Conservation (phyloP, 2,113 vertebrate genomes). For the Cyanoramphus novaezelandiae region DNA sequence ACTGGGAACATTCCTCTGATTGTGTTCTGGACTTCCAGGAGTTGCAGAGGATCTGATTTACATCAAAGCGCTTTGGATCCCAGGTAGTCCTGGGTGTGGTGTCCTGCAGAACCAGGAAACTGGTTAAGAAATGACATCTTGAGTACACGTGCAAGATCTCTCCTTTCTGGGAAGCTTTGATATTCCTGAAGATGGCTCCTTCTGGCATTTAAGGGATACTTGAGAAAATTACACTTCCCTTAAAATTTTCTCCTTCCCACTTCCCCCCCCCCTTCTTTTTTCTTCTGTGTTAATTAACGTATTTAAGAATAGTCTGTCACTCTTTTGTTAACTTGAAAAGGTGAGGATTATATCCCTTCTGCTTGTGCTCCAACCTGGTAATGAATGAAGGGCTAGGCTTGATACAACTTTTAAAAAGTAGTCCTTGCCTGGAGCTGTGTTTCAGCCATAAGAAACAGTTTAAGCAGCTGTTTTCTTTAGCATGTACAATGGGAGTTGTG, state of each 20-base stretch:
- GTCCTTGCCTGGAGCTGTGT: background rate
- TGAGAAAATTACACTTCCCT: conserved; percentile 6
- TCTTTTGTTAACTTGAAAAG: background rate
- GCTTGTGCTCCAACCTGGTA: background rate
- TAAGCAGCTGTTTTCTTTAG: background rate
- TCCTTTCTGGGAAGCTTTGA: background rate
- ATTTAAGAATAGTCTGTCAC: background rate
- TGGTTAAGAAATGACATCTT: background rate
- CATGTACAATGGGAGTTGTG: background rate
- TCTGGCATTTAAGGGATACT: background rate
- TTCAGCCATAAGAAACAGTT: background rate
- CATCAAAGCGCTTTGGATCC: background rate
- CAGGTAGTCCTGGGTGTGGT: background rate
- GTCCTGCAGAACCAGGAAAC: background rate
- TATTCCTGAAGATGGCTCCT: background rate
- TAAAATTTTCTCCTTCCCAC: background rate
- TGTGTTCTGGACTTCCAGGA: background rate
- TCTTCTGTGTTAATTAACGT: background rate
- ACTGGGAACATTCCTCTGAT: background rate
- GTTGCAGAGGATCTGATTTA: background rate
- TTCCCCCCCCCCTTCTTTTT: too few relatives aligned
- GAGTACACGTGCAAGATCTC: background rate
- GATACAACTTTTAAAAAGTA: background rate
- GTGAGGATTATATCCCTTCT: background rate
- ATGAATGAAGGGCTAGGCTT: background rate